Evolutionary conservation across 2,113 vertebrate genomes (phyloP).

Genomic region (Xiphophorus maculatus): DNA sequence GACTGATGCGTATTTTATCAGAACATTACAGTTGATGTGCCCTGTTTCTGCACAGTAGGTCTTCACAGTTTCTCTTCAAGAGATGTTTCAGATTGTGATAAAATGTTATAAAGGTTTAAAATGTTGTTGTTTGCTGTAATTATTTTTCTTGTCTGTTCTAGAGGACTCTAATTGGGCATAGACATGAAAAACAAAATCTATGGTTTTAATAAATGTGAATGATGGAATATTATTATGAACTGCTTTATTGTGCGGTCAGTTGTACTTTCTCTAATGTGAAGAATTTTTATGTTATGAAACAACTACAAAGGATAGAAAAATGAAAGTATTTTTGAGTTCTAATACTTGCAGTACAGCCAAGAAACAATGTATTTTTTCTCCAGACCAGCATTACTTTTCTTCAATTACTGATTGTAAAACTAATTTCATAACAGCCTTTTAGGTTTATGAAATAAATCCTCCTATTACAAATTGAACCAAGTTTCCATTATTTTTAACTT

Average conservation of each 20-base stretch:
- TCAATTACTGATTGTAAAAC: not conserved
- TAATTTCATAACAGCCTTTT: not conserved
- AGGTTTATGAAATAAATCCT: not conserved
- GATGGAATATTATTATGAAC: not conserved
- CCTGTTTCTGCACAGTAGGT: not conserved
- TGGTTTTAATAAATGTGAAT: not conserved
- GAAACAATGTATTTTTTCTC: not conserved
- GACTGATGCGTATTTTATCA: slow-evolving; percentile 18
- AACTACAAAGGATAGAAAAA: not conserved
- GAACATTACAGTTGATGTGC: not conserved
- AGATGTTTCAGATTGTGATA: not conserved
- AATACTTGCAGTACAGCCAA: not conserved
- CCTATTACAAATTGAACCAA: not conserved
- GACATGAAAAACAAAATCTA: not conserved
- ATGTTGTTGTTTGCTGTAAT: not conserved
- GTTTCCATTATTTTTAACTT: not conserved
- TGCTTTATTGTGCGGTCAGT: not conserved
- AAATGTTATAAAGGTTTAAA: not conserved
- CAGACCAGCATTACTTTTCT: not conserved
- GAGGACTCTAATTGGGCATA: not conserved
- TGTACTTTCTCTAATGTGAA: not conserved
- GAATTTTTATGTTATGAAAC: not conserved
- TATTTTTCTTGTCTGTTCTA: not conserved
- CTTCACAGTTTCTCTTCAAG: not conserved
- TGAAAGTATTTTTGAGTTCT: not conserved